These are phyloP conservation scores for Marronus borbonicus DNA, from an alignment of 2,888 invertebrate species.

Conservation along the genomic window DNA sequence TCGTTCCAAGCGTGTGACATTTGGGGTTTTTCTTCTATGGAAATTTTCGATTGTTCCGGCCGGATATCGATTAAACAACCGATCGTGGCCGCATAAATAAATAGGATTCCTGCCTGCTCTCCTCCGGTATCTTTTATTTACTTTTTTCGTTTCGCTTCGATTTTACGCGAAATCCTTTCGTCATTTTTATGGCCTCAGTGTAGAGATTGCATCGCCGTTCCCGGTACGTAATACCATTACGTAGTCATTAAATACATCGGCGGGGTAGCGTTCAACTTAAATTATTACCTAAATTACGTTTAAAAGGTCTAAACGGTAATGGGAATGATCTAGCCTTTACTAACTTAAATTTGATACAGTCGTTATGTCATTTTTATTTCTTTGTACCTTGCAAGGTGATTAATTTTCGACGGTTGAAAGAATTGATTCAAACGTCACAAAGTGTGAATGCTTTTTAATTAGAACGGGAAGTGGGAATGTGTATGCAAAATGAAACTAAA, in stretches of 20 bases:
- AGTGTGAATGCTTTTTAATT: too few species aligned
- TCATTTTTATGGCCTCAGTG: conserved; percentile 1
- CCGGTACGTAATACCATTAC: background rate
- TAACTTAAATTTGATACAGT: background rate
- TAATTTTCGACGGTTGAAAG: too few species aligned
- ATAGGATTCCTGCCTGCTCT: background rate
- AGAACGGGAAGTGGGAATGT: too few species aligned
- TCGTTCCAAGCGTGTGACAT: conserved; percentile 22
- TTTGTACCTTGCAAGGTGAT: too few species aligned
- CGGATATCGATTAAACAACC: conserved; percentile 5
- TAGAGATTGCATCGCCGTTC: conserved; percentile 8
- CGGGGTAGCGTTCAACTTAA: background rate
- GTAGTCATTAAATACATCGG: background rate
- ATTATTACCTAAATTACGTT: background rate
- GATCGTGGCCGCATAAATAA: conserved; percentile 19
- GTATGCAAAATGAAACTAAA: too few species aligned
- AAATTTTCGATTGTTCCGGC: conserved; percentile 28
- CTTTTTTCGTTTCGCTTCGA: background rate
- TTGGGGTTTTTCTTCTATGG: background rate
- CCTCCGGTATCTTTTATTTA: background rate
- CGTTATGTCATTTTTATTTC: background rate
- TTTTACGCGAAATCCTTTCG: background rate
- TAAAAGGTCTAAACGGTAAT: background rate
- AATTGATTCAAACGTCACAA: too few species aligned
- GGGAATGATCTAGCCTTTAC: background rate